These are phyloP conservation scores for Yoshiicerus persimilis DNA, from an alignment of 1,140 invertebrate genomes.

Conservation along the genomic window DNA sequence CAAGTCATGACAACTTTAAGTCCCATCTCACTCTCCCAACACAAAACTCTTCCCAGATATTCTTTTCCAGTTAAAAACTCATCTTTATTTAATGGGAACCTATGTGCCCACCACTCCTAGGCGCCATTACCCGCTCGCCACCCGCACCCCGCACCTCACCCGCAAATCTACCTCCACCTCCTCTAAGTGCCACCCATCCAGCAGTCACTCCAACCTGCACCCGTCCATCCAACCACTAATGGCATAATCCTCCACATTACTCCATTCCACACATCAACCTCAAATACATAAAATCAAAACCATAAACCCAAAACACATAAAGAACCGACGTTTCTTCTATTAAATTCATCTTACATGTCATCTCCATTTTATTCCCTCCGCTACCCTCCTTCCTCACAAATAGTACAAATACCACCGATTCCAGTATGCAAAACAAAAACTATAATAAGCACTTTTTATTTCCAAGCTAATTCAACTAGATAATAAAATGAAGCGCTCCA, in stretches of 20 bases:
- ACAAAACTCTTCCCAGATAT: not conserved
- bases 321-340: not conserved
- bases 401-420: not conserved
- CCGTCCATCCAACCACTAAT: not conserved
- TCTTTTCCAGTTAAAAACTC: constrained; percentile 20
- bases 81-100: not conserved
- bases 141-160: too few species aligned
- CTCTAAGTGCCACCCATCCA: not conserved
- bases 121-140: too few species aligned
- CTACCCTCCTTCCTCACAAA: not conserved
- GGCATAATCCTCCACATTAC: not conserved
- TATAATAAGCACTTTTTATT: too few species aligned
- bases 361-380: not conserved
- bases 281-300: not conserved
- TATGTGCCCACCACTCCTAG: not conserved
- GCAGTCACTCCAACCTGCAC: not conserved
- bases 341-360: not conserved
- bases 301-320: not conserved
- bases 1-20: constrained; percentile 22
- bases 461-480: not conserved
- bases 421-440: not conserved
- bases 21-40: not conserved
- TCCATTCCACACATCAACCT: not conserved
- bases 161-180: too few species aligned
- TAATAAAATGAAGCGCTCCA: not conserved